Conservation (phyloP, 2,113 vertebrate genomes). For the Panthera leo region DNA sequence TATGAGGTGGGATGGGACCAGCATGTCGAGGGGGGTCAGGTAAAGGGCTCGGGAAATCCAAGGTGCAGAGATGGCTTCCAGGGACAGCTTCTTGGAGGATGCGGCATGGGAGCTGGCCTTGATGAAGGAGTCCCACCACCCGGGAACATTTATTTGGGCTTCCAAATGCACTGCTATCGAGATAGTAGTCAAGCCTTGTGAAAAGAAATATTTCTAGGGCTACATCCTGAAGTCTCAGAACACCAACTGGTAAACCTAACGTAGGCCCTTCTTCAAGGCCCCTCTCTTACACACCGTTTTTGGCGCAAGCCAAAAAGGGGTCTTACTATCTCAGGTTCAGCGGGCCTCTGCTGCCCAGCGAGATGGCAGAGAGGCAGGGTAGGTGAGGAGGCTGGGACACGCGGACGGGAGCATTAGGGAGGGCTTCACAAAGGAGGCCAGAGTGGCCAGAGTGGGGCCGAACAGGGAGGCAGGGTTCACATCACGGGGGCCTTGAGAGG, state of each 20-base stretch:
- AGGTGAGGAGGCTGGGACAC: background rate
- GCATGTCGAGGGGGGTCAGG: background rate
- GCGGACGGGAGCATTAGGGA: background rate
- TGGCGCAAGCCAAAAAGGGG: background rate
- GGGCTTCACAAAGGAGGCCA: background rate
- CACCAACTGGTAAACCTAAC: background rate
- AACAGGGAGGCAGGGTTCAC: background rate
- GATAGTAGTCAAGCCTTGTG: background rate
- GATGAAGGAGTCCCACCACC: background rate
- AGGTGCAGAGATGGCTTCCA: background rate
- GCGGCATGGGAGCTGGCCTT: background rate
- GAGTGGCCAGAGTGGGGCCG: background rate
- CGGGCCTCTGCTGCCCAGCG: background rate
- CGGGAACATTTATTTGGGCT: background rate
- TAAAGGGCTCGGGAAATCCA: background rate
- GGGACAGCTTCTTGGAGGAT: background rate
- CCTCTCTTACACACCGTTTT: background rate
- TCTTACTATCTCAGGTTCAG: background rate
- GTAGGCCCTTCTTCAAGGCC: background rate
- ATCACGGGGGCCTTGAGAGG: background rate
- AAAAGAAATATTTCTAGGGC: background rate
- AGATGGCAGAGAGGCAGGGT: background rate
- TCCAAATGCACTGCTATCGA: background rate
- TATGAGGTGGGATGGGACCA: background rate
- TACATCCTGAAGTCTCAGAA: background rate